phyloP scores from a whole-genome alignment of 2,113 vertebrate genomes.

The Alectura lathami region DNA sequence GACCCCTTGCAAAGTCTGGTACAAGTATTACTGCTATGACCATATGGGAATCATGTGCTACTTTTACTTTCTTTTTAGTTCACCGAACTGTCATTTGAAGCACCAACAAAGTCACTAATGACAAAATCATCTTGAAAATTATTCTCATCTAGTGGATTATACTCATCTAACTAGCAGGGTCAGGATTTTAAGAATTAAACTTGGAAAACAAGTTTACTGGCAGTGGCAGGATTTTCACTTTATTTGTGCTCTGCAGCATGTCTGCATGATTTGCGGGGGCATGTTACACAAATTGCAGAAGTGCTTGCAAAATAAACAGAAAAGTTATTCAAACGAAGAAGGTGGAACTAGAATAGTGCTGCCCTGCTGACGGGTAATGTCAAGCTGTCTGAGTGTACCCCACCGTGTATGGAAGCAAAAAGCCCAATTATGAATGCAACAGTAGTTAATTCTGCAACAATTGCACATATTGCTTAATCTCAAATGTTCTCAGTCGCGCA shows the following conservation, averaged over 20 bases:
- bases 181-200: not conserved
- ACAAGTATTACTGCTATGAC: not conserved
- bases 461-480: not conserved
- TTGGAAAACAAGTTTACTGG: not conserved
- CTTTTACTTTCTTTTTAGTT: not conserved
- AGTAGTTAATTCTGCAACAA: not conserved
- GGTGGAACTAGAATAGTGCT: not conserved
- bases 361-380: not conserved
- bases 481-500: not conserved
- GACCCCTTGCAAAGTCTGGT: not conserved
- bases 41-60: not conserved
- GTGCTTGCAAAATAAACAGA: constrained; percentile 17
- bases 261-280: not conserved
- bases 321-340: not conserved
- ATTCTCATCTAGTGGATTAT: not conserved
- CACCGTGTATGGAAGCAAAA: not conserved
- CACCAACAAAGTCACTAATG: not conserved
- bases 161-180: not conserved
- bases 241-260: not conserved
- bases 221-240: not conserved
- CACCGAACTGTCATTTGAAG: not conserved
- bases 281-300: not conserved
- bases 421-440: not conserved
- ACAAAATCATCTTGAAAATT: not conserved
- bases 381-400: not conserved